A percentile compares a stretch with the other conserved stretches of the same genome.
These are phyloP conservation scores for Pissodes strobi DNA, from an alignment of 1,140 invertebrate species.

Conservation along the genomic window DNA sequence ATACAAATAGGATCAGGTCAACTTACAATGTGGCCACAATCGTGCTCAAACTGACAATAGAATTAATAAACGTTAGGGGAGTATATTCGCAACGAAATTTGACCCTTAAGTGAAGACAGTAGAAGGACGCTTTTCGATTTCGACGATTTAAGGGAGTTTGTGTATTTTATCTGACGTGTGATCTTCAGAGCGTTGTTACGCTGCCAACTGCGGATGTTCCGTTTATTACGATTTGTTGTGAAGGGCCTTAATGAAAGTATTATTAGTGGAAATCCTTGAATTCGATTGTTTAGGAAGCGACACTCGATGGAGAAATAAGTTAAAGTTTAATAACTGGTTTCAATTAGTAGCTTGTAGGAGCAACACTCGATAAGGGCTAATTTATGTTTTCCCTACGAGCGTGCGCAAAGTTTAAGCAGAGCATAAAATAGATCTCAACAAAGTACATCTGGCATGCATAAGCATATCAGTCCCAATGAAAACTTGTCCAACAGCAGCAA, in stretches of 20 bases:
- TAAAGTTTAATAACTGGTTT: too few species aligned
- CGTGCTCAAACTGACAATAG: constrained; percentile 42
- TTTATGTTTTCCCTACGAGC: too few species aligned
- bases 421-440: too few species aligned
- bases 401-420: too few species aligned
- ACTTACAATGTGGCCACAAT: constrained; percentile 47
- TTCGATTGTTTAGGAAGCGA: background rate
- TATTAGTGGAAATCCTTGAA: background rate
- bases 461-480: too few species aligned
- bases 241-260: constrained; percentile 14
- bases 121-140: constrained; percentile 1
- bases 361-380: too few species aligned
- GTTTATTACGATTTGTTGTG: constrained; percentile 31
- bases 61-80: constrained; percentile 43
- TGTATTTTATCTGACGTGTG: constrained; percentile 37
- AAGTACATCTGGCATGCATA: too few species aligned
- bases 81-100: constrained; percentile 16
- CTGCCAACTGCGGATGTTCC: constrained; percentile 40
- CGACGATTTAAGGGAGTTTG: constrained; percentile 13
- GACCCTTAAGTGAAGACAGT: constrained; percentile 1
- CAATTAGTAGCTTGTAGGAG: too few species aligned
- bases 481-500: too few species aligned
- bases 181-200: constrained; percentile 37
- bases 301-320: too few species aligned
- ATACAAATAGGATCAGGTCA: constrained; percentile 50